Evolutionary conservation across 2,113 vertebrate genomes (phyloP), one percentile per base, ranked within the genome.

Genomic region (Myrmecophaga tridactyla): DNA sequence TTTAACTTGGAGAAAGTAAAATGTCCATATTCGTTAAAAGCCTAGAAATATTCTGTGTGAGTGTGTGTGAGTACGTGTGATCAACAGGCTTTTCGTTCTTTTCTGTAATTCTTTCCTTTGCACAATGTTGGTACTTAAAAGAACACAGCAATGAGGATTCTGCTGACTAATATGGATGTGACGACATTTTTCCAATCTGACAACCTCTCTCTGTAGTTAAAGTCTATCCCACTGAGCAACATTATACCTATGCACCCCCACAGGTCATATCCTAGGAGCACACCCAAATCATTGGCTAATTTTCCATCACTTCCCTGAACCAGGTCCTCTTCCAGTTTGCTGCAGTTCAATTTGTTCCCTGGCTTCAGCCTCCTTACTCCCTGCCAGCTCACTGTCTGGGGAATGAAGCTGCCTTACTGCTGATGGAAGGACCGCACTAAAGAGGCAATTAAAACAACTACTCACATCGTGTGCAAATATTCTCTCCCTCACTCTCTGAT

Each of bases 381-480:
- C 89, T 97, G 89, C 69, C 91, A 89, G 69, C 85, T 96, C 51
- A 0, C 90, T 72, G 90, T 70, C 93, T 72, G 89, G 81, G 97
- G 95, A 77, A 46, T 4, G 89, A 96, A 86, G 84, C 97, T 97
- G 96, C 67, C 98, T 98, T 92, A 78, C 97, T 98, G 98, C 96
- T 86, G 92, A 93, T 46, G 0, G 97, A 96, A 96, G 97, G 94
- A 98, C 91, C 90, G 48, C 97, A 97, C 98, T 98, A 97, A 98
- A 98, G 98, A 98, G 98, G 98, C 98, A 98, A 99, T 98, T 95
- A 98, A 99, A 98, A 98, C 97, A 98, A 98, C 98, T 98, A 98
- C 99, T 99, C 98, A 99, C 99, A 98, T 99, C 99, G 96, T 99
- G 99, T 98, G 98, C 99, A 98, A 99, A 99, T 99, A 99, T 99